A percentile compares a stretch with the other conserved stretches of the same genome.
Conservation (phyloP, 2,888 invertebrate genomes). For the Temnothorax rugatulus region DNA sequence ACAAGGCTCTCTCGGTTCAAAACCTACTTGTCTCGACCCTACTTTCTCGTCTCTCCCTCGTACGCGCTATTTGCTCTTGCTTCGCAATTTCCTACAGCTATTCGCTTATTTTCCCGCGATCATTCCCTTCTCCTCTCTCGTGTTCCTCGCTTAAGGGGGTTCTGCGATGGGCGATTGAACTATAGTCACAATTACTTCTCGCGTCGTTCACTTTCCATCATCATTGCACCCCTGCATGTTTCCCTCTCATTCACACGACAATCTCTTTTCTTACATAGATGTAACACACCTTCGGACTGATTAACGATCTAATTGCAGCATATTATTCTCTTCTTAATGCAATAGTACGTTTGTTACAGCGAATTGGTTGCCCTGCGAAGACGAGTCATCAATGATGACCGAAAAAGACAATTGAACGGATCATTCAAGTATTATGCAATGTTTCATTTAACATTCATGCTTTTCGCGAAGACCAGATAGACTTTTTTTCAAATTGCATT, state of each 20-base stretch:
- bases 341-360: conserved; percentile 28
- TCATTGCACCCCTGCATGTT: conserved; percentile 23
- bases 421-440: background rate
- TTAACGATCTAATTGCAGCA: conserved; percentile 51
- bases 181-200: conserved; percentile 15
- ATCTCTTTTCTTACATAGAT: conserved; percentile 22
- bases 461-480: conserved; percentile 14
- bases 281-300: conserved; percentile 26
- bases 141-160: conserved; percentile 36
- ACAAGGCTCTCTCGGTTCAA: conserved; percentile 85
- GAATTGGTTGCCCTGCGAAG: conserved; percentile 46
- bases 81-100: conserved; percentile 59
- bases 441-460: background rate
- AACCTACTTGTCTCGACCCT: conserved; percentile 77
- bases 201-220: conserved; percentile 17
- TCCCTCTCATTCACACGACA: conserved; percentile 40
- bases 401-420: background rate
- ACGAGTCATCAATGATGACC: background rate
- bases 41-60: conserved; percentile 66
- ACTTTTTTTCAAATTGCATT: background rate
- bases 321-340: conserved; percentile 52
- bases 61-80: conserved; percentile 68
- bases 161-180: conserved; percentile 48
- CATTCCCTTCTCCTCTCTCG: conserved; percentile 47
- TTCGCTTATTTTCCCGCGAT: conserved; percentile 57